phyloP scores from a whole-genome alignment of 2,888 invertebrate genomes.

The Orthosia gothica region DNA sequence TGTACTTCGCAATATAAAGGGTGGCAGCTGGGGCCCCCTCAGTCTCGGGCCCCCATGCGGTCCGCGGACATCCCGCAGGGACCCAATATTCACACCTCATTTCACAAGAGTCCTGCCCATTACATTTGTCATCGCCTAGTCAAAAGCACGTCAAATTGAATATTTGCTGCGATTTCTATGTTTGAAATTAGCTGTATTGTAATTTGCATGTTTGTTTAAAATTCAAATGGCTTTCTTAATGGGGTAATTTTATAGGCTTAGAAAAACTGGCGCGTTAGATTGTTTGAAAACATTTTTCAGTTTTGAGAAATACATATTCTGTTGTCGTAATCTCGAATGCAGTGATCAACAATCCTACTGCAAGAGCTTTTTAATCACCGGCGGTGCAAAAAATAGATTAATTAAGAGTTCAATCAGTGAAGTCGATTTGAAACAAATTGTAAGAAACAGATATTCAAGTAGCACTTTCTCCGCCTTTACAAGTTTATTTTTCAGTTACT shows the following conservation, averaged over 20 bases:
- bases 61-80: constrained; percentile 82
- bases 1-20: constrained; percentile 80
- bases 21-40: constrained; percentile 81
- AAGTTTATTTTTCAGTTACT: no score
- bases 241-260: neutral
- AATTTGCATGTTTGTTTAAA: constrained; percentile 60
- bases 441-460: neutral
- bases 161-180: constrained; percentile 67
- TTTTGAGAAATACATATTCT: neutral
- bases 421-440: neutral
- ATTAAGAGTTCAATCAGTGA: neutral
- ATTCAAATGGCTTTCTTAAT: constrained; percentile 37
- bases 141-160: constrained; percentile 79
- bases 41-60: constrained; percentile 79
- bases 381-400: neutral
- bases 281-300: neutral
- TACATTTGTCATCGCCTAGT: constrained; percentile 83
- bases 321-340: no score
- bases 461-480: neutral
- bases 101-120: constrained; percentile 86
- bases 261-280: neutral
- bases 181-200: constrained; percentile 77
- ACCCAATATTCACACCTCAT: constrained; percentile 91
- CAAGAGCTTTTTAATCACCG: no score
- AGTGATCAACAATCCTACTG: no score